phyloP scores from a whole-genome alignment of 92 coral and sea anemone genomes.

The Epizoanthus rinbou region DNA sequence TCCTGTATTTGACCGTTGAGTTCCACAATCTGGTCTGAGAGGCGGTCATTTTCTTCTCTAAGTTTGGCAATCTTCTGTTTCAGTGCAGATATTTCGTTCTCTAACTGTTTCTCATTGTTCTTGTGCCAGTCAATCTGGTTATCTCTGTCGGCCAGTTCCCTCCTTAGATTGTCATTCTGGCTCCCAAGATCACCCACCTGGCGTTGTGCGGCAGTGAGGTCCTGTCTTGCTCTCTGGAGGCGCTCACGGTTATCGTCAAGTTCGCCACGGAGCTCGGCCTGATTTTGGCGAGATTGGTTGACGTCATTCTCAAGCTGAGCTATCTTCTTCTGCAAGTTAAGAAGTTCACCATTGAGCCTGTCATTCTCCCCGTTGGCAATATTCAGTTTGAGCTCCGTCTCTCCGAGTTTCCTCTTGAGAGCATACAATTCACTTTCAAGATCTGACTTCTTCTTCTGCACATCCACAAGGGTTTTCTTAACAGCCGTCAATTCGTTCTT shows the following conservation, averaged over 20 bases:
- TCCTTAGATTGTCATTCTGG: conserved; percentile 57
- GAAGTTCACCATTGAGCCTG: conserved; percentile 81
- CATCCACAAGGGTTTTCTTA: conserved; percentile 62
- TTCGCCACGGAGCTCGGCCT: conserved; percentile 84
- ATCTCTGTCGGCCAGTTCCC: conserved; percentile 77
- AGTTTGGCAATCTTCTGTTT: conserved; percentile 86
- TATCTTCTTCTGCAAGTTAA: conserved; percentile 82
- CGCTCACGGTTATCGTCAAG: conserved; percentile 69
- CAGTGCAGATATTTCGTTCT: conserved; percentile 78
- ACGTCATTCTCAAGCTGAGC: conserved; percentile 79
- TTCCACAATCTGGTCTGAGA: conserved; percentile 66
- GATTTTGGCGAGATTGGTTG: conserved; percentile 77
- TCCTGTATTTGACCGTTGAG: conserved; percentile 84
- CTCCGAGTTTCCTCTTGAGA: conserved; percentile 75
- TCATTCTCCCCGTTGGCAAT: conserved; percentile 78
- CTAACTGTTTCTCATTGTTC: conserved; percentile 83
- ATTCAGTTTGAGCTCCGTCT: conserved; percentile 67
- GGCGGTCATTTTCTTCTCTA: conserved; percentile 81
- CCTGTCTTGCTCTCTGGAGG: conserved; percentile 62
- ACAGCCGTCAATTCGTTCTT: conserved; percentile 79
- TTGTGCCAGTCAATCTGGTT: conserved; percentile 82
- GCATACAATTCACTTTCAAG: conserved; percentile 78
- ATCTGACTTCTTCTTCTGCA: conserved; percentile 79
- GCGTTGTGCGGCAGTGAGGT: conserved; percentile 63
- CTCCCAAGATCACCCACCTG: conserved; percentile 65